Conservation (phyloP, 2,888 invertebrate genomes). For the Melitaea athalia region DNA sequence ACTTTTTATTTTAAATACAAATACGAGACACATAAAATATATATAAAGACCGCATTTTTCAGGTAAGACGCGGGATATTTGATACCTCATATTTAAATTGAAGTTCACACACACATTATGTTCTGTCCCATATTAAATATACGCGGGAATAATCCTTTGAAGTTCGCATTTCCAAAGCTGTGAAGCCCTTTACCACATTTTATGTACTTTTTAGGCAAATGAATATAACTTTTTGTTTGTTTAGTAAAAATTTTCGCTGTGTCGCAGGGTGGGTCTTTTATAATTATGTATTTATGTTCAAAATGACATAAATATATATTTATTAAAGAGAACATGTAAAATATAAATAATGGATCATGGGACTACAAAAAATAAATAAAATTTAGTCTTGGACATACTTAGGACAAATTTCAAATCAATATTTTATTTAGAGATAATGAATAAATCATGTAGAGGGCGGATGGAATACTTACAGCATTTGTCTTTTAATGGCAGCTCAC, state of each 20-base stretch:
- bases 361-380: too few relatives aligned
- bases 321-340: background rate
- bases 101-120: slow-evolving; percentile 1
- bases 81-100: background rate
- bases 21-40: background rate
- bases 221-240: slow-evolving; percentile 61
- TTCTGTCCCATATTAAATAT: slow-evolving; percentile 25
- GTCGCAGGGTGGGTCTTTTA: background rate
- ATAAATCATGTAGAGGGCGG: too few relatives aligned
- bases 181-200: slow-evolving; percentile 57
- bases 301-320: background rate
- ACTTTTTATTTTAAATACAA: background rate
- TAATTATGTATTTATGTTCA: slow-evolving; percentile 7
- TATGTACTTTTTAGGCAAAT: slow-evolving; percentile 57
- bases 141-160: slow-evolving; percentile 26
- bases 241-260: slow-evolving; percentile 49
- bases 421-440: too few relatives aligned
- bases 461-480: too few relatives aligned
- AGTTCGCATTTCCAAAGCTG: slow-evolving; percentile 33
- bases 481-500: too few relatives aligned
- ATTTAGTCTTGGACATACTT: too few relatives aligned
- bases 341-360: background rate
- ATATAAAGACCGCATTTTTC: background rate
- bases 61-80: background rate
- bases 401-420: too few relatives aligned